Percentiles rank a stretch among this genome's conserved stretches.
phyloP scores from a whole-genome alignment of 2,888 invertebrate genomes.

The Drosophila pseudotakahashii region DNA sequence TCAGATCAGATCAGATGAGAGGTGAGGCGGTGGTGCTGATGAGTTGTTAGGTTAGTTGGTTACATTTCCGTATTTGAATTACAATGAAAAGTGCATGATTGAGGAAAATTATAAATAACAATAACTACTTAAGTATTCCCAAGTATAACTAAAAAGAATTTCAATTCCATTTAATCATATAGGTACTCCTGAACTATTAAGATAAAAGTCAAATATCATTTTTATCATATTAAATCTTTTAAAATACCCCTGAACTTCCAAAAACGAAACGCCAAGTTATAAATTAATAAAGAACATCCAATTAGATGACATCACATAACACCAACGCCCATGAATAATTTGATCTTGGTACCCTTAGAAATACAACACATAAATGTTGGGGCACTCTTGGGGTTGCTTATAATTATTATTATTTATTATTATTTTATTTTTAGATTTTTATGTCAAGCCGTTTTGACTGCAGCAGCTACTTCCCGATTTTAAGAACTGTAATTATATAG shows the following conservation, averaged over 20 bases:
- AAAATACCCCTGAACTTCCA: not conserved
- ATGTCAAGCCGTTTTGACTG: too few species aligned
- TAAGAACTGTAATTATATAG: too few species aligned
- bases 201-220: too few species aligned
- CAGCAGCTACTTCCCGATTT: too few species aligned
- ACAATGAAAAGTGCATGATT: not conserved
- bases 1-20: not conserved
- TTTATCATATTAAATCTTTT: too few species aligned
- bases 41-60: conserved; percentile 3
- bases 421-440: too few species aligned
- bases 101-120: not conserved
- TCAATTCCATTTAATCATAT: too few species aligned
- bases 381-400: too few species aligned
- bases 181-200: too few species aligned
- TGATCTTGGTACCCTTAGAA: not conserved
- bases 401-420: too few species aligned
- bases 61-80: not conserved
- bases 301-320: not conserved
- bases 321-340: not conserved
- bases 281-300: not conserved
- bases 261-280: not conserved
- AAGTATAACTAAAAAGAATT: too few species aligned
- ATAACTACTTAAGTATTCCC: not conserved
- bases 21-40: conserved; percentile 3
- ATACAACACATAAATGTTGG: not conserved